These are phyloP conservation scores for Paramormyrops hopkinsi DNA, from an alignment of 2,797 vertebrate species.

Conservation along the genomic window DNA sequence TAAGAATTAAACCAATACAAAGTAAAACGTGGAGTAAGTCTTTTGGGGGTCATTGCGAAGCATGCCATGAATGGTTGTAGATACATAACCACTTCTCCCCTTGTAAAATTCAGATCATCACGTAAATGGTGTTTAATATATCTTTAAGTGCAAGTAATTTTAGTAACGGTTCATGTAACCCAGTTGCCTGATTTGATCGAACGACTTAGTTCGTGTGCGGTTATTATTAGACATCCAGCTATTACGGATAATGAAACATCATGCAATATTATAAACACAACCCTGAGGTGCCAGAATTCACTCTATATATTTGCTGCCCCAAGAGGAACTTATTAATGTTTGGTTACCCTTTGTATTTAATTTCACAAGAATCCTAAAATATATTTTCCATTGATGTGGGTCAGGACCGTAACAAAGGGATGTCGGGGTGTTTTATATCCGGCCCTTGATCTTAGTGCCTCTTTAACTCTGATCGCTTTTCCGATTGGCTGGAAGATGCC, in stretches of 20 bases:
- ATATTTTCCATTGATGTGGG: conserved; percentile 7
- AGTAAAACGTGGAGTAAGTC: neutral
- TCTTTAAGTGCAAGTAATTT: neutral
- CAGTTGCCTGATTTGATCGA: neutral
- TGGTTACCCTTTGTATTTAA: neutral
- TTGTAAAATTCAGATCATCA: neutral
- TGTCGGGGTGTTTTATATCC: conserved; percentile 19
- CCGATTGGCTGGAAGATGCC: neutral
- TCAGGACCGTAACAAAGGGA: conserved; percentile 18
- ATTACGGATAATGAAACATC: neutral
- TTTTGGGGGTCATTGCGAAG: neutral
- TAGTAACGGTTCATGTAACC: neutral
- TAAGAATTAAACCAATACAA: neutral
- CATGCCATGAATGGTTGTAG: neutral
- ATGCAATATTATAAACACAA: neutral
- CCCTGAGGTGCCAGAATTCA: neutral
- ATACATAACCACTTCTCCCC: neutral
- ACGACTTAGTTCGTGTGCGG: neutral
- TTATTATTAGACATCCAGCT: neutral
- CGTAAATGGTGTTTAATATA: neutral
- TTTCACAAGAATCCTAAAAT: neutral
- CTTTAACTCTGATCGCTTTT: conserved; percentile 9
- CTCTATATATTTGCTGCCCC: neutral
- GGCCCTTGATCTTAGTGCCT: conserved; percentile 2
- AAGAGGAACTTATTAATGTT: neutral